Percentiles rank a stretch among this genome's conserved stretches.
phyloP scores from a whole-genome alignment of 2,888 invertebrate genomes.

The Timandra comae region DNA sequence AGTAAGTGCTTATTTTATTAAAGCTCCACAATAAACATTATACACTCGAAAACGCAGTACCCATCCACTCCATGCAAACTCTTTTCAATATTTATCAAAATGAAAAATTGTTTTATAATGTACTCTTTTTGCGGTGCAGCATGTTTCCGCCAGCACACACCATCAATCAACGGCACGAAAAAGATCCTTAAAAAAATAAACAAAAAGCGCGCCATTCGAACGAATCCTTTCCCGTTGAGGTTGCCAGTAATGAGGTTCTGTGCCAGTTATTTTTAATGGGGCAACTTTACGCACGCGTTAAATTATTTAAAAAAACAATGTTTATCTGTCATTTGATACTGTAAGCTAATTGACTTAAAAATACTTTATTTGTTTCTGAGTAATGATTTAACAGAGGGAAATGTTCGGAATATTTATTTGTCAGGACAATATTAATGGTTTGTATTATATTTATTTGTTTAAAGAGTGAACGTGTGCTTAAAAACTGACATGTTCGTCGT shows the following conservation, averaged over 20 bases:
- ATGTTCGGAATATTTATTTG: no score
- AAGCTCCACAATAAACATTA: no score
- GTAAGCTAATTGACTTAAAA: conserved; percentile 35
- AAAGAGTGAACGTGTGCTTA: no score
- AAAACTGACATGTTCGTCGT: conserved; percentile 1
- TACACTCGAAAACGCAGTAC: no score
- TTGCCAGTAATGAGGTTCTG: conserved; percentile 35
- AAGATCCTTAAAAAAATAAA: conserved; percentile 43
- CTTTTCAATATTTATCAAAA: conserved; percentile 40
- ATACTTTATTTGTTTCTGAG: conserved; percentile 18
- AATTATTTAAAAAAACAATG: conserved; percentile 19
- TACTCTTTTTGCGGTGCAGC: conserved; percentile 42
- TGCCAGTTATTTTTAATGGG: conserved; percentile 29
- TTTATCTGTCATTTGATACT: conserved; percentile 27
- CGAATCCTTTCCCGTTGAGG: conserved; percentile 28
- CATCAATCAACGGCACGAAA: conserved; percentile 26
- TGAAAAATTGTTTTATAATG: conserved; percentile 63
- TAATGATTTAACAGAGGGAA: no score
- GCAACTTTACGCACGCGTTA: conserved; percentile 8
- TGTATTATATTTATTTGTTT: no score
- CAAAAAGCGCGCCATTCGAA: conserved; percentile 36
- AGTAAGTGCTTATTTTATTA: no score
- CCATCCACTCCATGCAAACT: not conserved
- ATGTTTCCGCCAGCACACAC: conserved; percentile 26
- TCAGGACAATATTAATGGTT: no score